Conservation (phyloP, 30 jellyfish, hydroid and myxozoan species). For the Rhopilema esculentum region DNA sequence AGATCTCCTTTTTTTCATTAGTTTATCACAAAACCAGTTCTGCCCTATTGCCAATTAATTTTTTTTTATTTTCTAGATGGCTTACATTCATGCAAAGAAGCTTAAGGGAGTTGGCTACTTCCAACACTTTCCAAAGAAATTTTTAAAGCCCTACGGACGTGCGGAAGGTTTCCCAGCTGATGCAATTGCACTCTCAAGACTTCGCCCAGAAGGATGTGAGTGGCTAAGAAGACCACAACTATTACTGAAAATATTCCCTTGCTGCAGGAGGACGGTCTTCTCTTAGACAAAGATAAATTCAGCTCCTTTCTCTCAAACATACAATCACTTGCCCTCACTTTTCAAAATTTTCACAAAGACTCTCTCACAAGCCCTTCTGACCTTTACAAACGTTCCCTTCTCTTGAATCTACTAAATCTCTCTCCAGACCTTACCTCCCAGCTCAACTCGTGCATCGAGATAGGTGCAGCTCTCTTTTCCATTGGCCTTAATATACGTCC, state of each 20-base stretch:
- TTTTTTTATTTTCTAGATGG: not conserved
- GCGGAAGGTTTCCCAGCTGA: constrained; percentile 1
- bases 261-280: not conserved
- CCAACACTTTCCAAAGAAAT: constrained; percentile 18
- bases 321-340: too few relatives aligned
- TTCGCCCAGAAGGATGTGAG: constrained; percentile 17
- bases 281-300: not conserved
- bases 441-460: not conserved
- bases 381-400: not conserved
- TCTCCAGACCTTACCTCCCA: not conserved
- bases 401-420: not conserved
- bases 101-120: constrained; percentile 9
- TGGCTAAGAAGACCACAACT: constrained; percentile 31
- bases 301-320: not conserved
- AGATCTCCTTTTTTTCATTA: not conserved
- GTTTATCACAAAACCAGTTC: not conserved
- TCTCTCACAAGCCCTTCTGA: not conserved
- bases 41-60: not conserved
- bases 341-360: not conserved
- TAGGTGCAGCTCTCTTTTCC: constrained; percentile 21
- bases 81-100: not conserved
- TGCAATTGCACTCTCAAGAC: not conserved
- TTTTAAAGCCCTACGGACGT: constrained; percentile 27
- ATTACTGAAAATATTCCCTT: not conserved
- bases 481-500: constrained; percentile 3